A percentile compares a stretch with the other conserved stretches of the same genome.
phyloP scores from a whole-genome alignment of 2,888 invertebrate species.

The Cotesia congregata region DNA sequence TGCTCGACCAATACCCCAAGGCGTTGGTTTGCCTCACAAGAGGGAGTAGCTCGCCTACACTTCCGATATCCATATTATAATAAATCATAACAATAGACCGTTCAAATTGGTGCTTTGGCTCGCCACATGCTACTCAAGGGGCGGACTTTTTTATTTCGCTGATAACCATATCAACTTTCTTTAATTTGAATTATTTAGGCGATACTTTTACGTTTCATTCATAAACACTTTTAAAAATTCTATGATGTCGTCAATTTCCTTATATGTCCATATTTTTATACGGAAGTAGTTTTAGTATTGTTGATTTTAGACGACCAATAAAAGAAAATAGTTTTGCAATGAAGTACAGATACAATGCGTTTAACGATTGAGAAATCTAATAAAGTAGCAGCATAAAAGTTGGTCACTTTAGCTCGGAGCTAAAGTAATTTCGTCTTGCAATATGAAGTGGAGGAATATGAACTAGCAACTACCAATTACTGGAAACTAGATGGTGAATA shows the following conservation, averaged over 20 bases:
- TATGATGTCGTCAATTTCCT: too few relatives aligned
- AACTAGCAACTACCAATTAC: conserved; percentile 1
- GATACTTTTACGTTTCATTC: too few relatives aligned
- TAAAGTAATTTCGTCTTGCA: conserved; percentile 24
- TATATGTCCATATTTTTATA: too few relatives aligned
- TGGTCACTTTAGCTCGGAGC: conserved; percentile 11
- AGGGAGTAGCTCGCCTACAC: conserved; percentile 49
- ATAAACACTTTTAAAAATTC: too few relatives aligned
- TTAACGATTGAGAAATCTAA: conserved; percentile 13
- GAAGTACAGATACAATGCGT: conserved; percentile 7
- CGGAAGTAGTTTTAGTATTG: too few relatives aligned
- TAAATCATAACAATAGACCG: conserved; percentile 62
- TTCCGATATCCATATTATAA: conserved; percentile 55
- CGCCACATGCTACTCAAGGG: conserved; percentile 57
- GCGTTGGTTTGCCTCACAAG: conserved; percentile 48
- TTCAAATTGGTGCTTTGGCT: conserved; percentile 64
- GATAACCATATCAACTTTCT: conserved; percentile 56
- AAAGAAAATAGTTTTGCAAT: neutral
- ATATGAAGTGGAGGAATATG: conserved; percentile 17
- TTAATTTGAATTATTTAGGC: too few relatives aligned
- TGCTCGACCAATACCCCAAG: conserved; percentile 53
- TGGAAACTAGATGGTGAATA: conserved; percentile 4
- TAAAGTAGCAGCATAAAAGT: conserved; percentile 16
- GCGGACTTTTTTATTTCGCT: conserved; percentile 30
- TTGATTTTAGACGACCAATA: too few relatives aligned